Evolutionary conservation across 2,113 vertebrate species (phyloP).

Genomic region (Chaenocephalus aceratus): DNA sequence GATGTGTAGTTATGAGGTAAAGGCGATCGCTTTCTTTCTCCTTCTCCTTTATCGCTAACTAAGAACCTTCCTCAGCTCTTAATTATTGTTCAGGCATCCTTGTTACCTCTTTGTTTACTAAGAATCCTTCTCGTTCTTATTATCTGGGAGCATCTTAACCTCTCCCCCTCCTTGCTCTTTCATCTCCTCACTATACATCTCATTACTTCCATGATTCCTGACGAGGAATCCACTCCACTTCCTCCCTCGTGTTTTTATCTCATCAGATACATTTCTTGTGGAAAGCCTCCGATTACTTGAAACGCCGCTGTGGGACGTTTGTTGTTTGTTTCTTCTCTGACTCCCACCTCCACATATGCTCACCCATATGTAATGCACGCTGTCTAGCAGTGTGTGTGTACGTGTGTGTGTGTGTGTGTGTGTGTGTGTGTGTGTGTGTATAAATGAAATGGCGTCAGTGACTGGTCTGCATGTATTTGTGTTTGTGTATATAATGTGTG

Average conservation of each 20-base stretch:
- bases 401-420: slow-evolving; percentile 12
- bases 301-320: neutral
- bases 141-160: too few species aligned
- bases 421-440: slow-evolving; percentile 31
- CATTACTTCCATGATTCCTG: too few species aligned
- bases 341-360: slow-evolving; percentile 64
- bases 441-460: too few species aligned
- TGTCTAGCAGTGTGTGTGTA: too few species aligned
- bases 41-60: neutral
- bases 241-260: neutral
- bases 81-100: neutral
- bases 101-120: too few species aligned
- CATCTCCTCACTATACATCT: too few species aligned
- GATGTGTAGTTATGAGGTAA: too few species aligned
- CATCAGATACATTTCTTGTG: neutral
- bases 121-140: too few species aligned
- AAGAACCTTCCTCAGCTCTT: neutral
- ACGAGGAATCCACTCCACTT: too few species aligned
- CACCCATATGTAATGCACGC: slow-evolving; percentile 62
- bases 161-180: too few species aligned
- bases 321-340: slow-evolving; percentile 54
- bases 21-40: neutral
- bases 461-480: too few species aligned
- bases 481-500: neutral
- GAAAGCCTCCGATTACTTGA: neutral